phyloP scores from a whole-genome alignment of 2,888 invertebrate genomes.

The Drosophila putrida region DNA sequence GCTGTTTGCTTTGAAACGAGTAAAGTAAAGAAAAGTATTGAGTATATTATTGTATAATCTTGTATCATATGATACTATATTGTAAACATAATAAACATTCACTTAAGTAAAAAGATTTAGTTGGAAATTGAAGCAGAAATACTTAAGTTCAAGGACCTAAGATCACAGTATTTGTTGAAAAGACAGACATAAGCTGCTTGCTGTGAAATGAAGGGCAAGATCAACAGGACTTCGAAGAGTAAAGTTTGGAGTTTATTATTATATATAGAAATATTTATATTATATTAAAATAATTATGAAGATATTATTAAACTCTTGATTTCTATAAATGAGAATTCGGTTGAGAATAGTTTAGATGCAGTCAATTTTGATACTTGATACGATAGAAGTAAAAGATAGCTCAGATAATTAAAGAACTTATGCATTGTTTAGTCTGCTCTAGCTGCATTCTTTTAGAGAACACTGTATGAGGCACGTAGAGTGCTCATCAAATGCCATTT shows the following conservation, averaged over 20 bases:
- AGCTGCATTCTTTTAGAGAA: conserved; percentile 6
- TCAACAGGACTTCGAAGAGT: no score
- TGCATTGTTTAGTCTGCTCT: not conserved
- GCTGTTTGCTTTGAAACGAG: not conserved
- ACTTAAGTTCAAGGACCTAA: conserved; percentile 2
- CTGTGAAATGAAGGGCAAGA: not conserved
- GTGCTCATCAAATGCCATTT: conserved; percentile 23
- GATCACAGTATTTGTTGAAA: not conserved
- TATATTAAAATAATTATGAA: not conserved
- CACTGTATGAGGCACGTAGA: conserved; percentile 33
- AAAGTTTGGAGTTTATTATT: no score
- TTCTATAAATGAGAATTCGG: not conserved
- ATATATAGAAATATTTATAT: no score
- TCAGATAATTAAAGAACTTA: not conserved
- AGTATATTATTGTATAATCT: no score
- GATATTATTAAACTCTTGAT: not conserved
- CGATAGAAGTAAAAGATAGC: not conserved
- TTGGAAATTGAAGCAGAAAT: not conserved
- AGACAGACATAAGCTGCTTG: conserved; percentile 11
- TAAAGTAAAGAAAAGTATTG: no score
- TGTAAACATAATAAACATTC: conserved; percentile 27
- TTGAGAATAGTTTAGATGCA: not conserved
- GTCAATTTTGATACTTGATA: not conserved
- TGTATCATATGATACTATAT: no score
- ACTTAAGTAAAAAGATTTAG: conserved; percentile 1